Evolutionary conservation across 2,888 invertebrate species (phyloP).

Genomic region (Dioctria rufipes): DNA sequence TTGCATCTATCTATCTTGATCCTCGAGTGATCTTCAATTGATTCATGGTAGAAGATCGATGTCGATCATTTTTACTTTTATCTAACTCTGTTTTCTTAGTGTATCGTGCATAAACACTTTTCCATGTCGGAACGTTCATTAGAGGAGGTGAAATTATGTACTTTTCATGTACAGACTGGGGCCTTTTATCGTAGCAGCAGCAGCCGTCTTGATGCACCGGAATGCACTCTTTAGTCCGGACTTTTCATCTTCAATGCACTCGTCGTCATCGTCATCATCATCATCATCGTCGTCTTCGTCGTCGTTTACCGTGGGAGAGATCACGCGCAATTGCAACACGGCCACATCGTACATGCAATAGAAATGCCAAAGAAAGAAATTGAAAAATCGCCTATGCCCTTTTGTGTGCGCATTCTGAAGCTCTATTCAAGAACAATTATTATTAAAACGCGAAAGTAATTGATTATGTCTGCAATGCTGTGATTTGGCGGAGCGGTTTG

Average conservation of each 20-base stretch:
- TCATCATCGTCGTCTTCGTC: no score
- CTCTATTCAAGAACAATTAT: constrained; percentile 55
- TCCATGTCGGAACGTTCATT: constrained; percentile 53
- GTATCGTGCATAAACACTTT: constrained; percentile 51
- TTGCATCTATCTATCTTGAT: neutral
- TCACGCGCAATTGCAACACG: constrained; percentile 35
- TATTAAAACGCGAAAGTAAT: constrained; percentile 57
- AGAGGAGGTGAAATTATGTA: constrained; percentile 50
- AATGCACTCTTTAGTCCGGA: constrained; percentile 25
- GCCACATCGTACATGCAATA: neutral
- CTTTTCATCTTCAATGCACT: constrained; percentile 30
- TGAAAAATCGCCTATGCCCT: constrained; percentile 42
- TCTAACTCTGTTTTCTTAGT: constrained; percentile 16
- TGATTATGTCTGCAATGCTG: constrained; percentile 52
- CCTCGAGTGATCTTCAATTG: constrained; percentile 19
- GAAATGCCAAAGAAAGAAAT: constrained; percentile 36
- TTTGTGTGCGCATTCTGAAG: constrained; percentile 43
- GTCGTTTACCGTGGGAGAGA: constrained; percentile 48
- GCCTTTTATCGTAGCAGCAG: constrained; percentile 23
- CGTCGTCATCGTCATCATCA: no score
- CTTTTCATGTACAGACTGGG: constrained; percentile 7
- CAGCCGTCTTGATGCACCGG: constrained; percentile 12
- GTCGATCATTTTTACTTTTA: constrained; percentile 50
- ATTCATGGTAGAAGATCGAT: constrained; percentile 26
- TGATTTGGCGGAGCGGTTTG: constrained; percentile 6